phyloP scores from a whole-genome alignment of 2,113 vertebrate species.

The Oreochromis niloticus region DNA sequence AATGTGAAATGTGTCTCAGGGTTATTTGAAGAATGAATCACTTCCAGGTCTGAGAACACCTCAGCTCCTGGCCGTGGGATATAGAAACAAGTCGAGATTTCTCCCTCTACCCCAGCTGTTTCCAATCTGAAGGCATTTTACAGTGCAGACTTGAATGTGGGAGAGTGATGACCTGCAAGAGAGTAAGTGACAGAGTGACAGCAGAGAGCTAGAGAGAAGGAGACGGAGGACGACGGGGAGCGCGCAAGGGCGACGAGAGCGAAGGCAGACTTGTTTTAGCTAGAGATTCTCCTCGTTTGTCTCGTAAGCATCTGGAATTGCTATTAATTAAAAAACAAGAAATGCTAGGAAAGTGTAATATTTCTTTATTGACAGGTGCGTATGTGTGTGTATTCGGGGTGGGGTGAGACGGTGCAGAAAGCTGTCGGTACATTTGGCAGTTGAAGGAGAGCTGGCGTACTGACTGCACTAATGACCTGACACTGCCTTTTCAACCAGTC shows the following conservation, averaged over 20 bases:
- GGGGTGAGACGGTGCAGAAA: conserved; percentile 33
- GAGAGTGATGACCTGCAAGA: conserved; percentile 65
- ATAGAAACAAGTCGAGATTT: conserved; percentile 14
- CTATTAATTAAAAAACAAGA: neutral
- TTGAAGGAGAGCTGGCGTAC: conserved; percentile 44
- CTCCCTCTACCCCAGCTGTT: conserved; percentile 45
- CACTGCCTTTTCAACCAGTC: conserved; percentile 60
- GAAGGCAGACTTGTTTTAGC: neutral
- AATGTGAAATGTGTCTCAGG: conserved; percentile 19
- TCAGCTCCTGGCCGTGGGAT: conserved; percentile 6
- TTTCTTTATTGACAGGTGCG: conserved; percentile 21
- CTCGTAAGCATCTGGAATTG: neutral
- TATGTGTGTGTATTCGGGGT: neutral
- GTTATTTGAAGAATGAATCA: conserved; percentile 51
- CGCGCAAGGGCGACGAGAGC: neutral
- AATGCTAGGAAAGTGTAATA: conserved; percentile 1
- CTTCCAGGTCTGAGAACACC: conserved; percentile 48
- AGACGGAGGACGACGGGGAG: conserved; percentile 36
- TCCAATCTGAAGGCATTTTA: conserved; percentile 48
- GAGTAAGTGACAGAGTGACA: conserved; percentile 62
- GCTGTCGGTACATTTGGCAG: conserved; percentile 49
- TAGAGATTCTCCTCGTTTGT: neutral
- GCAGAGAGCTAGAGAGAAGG: conserved; percentile 32
- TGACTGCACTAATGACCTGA: conserved; percentile 70
- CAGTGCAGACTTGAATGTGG: conserved; percentile 24